phyloP scores from a whole-genome alignment of 2,888 invertebrate genomes.

The Hemithea aestivaria region DNA sequence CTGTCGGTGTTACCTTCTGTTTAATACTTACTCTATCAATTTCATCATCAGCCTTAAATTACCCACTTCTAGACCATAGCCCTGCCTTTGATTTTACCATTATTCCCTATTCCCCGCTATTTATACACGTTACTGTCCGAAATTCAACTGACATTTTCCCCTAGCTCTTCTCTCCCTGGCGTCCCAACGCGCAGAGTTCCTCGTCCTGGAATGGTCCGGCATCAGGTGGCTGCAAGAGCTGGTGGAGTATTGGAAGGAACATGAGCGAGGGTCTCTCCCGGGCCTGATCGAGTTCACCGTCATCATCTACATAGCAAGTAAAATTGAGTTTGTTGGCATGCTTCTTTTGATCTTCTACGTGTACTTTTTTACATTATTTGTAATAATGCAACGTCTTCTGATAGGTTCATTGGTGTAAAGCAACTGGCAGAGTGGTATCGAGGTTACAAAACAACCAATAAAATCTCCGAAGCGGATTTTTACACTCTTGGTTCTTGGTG shows the following conservation, averaged over 20 bases:
- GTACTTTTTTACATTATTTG: not conserved
- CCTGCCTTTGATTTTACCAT: too few relatives aligned
- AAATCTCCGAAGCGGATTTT: too few relatives aligned
- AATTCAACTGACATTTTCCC: constrained; percentile 28
- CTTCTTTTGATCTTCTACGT: constrained; percentile 13
- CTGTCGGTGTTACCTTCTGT: too few relatives aligned
- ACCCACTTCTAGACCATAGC: too few relatives aligned
- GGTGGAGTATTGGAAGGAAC: constrained; percentile 86
- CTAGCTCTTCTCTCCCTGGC: constrained; percentile 94
- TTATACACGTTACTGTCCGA: too few relatives aligned
- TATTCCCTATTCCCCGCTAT: too few relatives aligned
- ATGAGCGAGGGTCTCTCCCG: constrained; percentile 87
- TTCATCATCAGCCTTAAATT: too few relatives aligned
- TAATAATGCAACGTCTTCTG: not conserved
- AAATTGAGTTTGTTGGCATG: constrained; percentile 67
- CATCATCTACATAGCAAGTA: constrained; percentile 92
- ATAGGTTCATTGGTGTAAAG: too few relatives aligned
- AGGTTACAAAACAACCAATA: too few relatives aligned
- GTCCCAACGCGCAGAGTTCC: constrained; percentile 93
- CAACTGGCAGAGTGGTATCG: too few relatives aligned
- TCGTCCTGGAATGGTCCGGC: constrained; percentile 88
- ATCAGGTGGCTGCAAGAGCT: constrained; percentile 87
- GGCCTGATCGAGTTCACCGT: constrained; percentile 91
- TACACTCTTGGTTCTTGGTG: too few relatives aligned
- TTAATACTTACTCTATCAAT: too few relatives aligned